Base-by-base conservation (phyloP, 2,888 invertebrate species). In the Empis stercorea region DNA sequence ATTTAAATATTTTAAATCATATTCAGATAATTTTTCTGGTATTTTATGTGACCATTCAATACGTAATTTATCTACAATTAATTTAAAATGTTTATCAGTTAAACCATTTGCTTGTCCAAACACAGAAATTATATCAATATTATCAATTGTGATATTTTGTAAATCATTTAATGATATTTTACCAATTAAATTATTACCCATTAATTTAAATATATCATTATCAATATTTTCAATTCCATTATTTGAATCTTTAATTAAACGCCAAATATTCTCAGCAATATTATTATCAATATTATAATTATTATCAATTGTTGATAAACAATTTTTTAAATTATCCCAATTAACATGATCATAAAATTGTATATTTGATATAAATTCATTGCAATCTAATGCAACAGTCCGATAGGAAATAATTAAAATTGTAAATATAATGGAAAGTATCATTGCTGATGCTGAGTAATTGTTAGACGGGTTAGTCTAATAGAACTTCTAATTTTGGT, bases 21-120 rank as follows among this genome's bases (percentile, higher is more conserved):
- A 77, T 53, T 68, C 71, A 0, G 76, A 75, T 53, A 74, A 76
- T 49, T 76, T 75, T 49, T 73, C 70, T 0, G 76, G 74, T 27
- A 64, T 64, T 59, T 79, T 79, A 1, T 63, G 67, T 2, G 71
- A 66, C 60, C 76, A 78, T 50, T 75, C 74, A 41, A 66, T 60
- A 4, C 71, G 68, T 2, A 78, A 69, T n/a, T 73, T 67, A 27
- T 70, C 63, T 2, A 74, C 75, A 11, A 78, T 67, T 0, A 73
- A 67, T 10, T 59, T 49, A 13, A 77, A 62, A 55, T 74, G 74
- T 0, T 62, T 63, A 2, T 57, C 51, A 30, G 60, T 63, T 37
- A 75, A 61, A 39, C 70, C 64, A 52, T 72, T 73, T 55, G 73
- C 70, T 0, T 69, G 55, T 4, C 78, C 78, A 57, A 79, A 76